Evolutionary conservation across 2,797 vertebrate species (phyloP).

Genomic region (Halcyon smyrnensis): DNA sequence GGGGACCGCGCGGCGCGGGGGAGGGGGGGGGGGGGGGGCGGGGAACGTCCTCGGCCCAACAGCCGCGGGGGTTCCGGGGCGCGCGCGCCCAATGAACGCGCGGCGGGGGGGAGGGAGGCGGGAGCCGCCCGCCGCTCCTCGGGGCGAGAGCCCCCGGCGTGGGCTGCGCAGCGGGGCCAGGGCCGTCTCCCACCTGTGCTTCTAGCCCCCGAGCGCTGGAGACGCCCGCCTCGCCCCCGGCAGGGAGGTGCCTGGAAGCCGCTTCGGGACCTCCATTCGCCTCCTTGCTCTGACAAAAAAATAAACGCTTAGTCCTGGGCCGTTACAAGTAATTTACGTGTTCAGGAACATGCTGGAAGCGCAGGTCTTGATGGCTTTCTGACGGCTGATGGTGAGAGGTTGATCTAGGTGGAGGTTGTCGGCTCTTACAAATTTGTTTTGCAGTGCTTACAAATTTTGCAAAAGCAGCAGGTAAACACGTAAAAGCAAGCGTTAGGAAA

Average conservation of each 20-base stretch:
- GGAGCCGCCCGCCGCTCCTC: neutral
- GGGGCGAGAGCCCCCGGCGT: neutral
- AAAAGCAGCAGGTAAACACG: neutral
- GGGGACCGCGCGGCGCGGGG: neutral
- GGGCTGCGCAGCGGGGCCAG: neutral
- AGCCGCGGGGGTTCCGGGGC: too few species aligned
- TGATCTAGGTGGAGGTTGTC: neutral
- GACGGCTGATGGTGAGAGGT: neutral
- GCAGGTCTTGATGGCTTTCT: neutral
- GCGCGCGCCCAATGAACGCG: too few species aligned
- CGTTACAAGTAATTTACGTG: neutral
- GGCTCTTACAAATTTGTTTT: neutral
- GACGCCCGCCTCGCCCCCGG: neutral
- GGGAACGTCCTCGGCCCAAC: too few species aligned
- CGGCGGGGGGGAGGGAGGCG: neutral
- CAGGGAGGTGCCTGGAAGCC: neutral
- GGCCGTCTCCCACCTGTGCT: neutral
- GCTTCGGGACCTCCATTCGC: neutral
- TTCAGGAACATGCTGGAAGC: constrained; percentile 40
- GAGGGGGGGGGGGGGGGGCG: neutral
- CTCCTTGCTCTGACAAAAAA: neutral
- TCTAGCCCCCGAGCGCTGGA: neutral
- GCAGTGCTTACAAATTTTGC: neutral
- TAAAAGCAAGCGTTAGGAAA: neutral
- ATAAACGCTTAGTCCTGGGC: neutral